A percentile compares a stretch with the other conserved stretches of the same genome.
Evolutionary conservation across 1,140 invertebrate genomes (phyloP).

Genomic region (Matsumurasca onukii): DNA sequence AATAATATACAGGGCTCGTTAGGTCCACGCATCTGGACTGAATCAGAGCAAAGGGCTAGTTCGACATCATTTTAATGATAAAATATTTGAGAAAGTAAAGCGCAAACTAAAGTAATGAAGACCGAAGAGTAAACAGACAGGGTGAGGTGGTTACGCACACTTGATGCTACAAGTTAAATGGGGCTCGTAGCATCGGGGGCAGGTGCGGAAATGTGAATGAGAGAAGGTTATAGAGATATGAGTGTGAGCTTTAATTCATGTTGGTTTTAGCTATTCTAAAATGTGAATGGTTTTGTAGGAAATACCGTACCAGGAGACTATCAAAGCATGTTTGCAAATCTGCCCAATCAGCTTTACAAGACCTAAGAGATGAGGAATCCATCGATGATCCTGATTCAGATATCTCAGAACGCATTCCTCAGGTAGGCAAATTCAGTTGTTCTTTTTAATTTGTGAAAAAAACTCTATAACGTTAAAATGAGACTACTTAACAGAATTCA

Average conservation of each 20-base stretch:
- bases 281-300: not conserved
- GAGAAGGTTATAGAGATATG: not conserved
- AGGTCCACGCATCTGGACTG: too few species aligned
- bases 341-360: not conserved
- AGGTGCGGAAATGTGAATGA: not conserved
- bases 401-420: not conserved
- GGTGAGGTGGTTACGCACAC: not conserved
- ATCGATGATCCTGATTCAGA: not conserved
- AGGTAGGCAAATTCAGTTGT: not conserved
- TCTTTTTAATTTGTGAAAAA: not conserved
- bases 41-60: too few species aligned
- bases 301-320: conserved; percentile 10
- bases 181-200: not conserved
- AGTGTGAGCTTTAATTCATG: not conserved
- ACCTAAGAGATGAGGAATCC: not conserved
- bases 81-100: too few species aligned
- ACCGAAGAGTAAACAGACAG: not conserved
- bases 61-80: too few species aligned
- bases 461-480: not conserved
- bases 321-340: conserved; percentile 10
- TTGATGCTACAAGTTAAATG: not conserved
- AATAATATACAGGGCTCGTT: too few species aligned
- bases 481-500: not conserved
- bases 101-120: too few species aligned
- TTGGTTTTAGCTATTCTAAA: not conserved